A percentile compares a stretch with the other conserved stretches of the same genome.
Evolutionary conservation across 30 jellyfish, hydroid and myxozoan genomes (phyloP).

Genomic region (Phacellophora camtschatica): DNA sequence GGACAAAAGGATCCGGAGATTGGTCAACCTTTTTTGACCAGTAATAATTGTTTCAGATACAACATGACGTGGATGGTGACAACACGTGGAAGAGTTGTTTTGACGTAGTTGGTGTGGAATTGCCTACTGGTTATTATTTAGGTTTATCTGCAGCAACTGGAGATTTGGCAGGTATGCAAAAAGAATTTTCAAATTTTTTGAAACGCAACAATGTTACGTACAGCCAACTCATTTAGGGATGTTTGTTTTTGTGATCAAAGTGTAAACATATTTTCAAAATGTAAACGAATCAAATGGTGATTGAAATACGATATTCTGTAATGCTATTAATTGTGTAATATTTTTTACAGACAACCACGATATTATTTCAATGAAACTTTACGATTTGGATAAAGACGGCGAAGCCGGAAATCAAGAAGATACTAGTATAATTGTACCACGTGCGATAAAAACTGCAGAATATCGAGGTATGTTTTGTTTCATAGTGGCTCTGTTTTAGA

Average conservation of each 20-base stretch:
- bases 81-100: conserved; percentile 85
- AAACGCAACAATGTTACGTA: no score
- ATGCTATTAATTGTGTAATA: no score
- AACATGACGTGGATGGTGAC: conserved; percentile 88
- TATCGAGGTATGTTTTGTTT: conserved; percentile 61
- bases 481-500: conserved; percentile 27
- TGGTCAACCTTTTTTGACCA: no score
- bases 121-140: conserved; percentile 94
- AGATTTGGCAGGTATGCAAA: conserved; percentile 89
- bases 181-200: no score
- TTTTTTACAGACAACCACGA: conserved; percentile 84
- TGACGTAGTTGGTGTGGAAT: conserved; percentile 84
- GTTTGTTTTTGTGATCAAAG: no score
- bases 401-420: conserved; percentile 48
- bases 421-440: conserved; percentile 63
- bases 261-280: no score
- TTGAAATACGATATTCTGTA: no score
- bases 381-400: conserved; percentile 76
- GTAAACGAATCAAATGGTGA: no score
- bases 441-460: conserved; percentile 79
- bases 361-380: conserved; percentile 74
- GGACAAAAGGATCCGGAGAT: neutral
- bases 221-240: no score
- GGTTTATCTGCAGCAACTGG: conserved; percentile 99
- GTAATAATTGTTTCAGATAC: conserved; percentile 47